These are phyloP conservation scores for Tautogolabrus adspersus DNA, from an alignment of 2,113 vertebrate genomes.

Conservation along the genomic window DNA sequence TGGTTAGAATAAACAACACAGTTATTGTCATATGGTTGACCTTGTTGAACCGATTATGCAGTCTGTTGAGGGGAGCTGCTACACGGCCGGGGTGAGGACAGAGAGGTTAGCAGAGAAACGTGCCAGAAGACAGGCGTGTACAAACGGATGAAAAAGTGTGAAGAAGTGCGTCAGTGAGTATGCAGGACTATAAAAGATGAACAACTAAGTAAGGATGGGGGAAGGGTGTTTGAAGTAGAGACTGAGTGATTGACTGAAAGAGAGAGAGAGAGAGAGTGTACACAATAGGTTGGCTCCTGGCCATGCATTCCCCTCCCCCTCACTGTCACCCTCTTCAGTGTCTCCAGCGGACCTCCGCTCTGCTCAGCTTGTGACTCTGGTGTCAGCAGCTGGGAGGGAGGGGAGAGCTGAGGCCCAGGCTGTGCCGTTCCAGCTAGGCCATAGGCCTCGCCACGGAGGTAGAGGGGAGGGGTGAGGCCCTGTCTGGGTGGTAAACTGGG, in stretches of 20 bases:
- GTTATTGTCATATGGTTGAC: slow-evolving; percentile 18
- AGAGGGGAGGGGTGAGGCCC: slow-evolving; percentile 70
- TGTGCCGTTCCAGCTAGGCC: slow-evolving; percentile 74
- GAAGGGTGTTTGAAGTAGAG: slow-evolving; percentile 76
- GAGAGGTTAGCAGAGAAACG: slow-evolving; percentile 19
- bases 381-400: slow-evolving; percentile 78
- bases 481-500: slow-evolving; percentile 64
- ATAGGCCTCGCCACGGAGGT: slow-evolving; percentile 69
- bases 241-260: slow-evolving; percentile 67
- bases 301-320: slow-evolving; percentile 81
- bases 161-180: slow-evolving; percentile 66
- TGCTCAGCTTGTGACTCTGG: slow-evolving; percentile 74
- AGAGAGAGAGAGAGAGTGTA: slow-evolving; percentile 68
- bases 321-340: slow-evolving; percentile 76
- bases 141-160: slow-evolving; percentile 30
- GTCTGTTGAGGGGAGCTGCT: slow-evolving; percentile 24
- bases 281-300: slow-evolving; percentile 84
- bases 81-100: slow-evolving; percentile 20
- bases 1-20: background rate
- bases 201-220: slow-evolving; percentile 70
- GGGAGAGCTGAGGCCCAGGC: slow-evolving; percentile 76
- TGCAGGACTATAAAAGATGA: slow-evolving; percentile 73
- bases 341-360: slow-evolving; percentile 76
- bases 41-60: slow-evolving; percentile 34
- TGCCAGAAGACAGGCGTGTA: slow-evolving; percentile 28